A percentile compares a stretch with the other conserved stretches of the same genome.
phyloP scores from a whole-genome alignment of 2,888 invertebrate species.

The Mythimna ferrago region DNA sequence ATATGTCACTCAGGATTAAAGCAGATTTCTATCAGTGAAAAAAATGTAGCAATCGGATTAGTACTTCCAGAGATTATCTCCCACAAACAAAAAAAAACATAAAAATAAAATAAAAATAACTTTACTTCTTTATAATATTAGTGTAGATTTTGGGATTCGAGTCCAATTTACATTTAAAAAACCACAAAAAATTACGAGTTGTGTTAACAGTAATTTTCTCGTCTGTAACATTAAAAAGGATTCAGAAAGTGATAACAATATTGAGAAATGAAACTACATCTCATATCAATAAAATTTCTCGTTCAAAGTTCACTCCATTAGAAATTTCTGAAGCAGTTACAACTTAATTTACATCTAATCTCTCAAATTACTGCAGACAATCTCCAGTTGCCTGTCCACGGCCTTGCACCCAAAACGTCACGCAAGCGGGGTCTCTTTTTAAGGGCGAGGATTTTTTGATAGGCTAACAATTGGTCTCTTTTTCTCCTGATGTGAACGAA shows the following conservation, averaged over 20 bases:
- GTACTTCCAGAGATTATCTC: too few relatives aligned
- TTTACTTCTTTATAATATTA: too few relatives aligned
- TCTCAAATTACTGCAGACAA: constrained; percentile 37
- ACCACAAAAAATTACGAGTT: background rate
- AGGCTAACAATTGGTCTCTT: too few relatives aligned
- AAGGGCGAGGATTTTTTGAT: too few relatives aligned
- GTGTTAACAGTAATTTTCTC: background rate
- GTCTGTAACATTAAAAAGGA: background rate
- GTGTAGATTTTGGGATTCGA: background rate
- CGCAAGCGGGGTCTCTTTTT: too few relatives aligned
- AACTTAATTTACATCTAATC: constrained; percentile 39
- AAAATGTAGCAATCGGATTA: too few relatives aligned
- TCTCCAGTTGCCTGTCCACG: background rate
- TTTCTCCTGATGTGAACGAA: too few relatives aligned
- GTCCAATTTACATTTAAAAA: background rate
- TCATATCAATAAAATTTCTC: constrained; percentile 7
- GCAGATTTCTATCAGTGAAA: too few relatives aligned
- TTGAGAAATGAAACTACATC: constrained; percentile 13
- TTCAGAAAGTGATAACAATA: background rate
- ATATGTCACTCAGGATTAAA: too few relatives aligned
- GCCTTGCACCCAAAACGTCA: too few relatives aligned
- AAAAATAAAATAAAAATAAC: too few relatives aligned
- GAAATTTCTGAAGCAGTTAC: constrained; percentile 2
- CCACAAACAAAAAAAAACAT: too few relatives aligned
- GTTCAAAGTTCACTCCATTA: constrained; percentile 3